Evolutionary conservation across 2,113 vertebrate genomes (phyloP).

Genomic region (Gopherus flavomarginatus): DNA sequence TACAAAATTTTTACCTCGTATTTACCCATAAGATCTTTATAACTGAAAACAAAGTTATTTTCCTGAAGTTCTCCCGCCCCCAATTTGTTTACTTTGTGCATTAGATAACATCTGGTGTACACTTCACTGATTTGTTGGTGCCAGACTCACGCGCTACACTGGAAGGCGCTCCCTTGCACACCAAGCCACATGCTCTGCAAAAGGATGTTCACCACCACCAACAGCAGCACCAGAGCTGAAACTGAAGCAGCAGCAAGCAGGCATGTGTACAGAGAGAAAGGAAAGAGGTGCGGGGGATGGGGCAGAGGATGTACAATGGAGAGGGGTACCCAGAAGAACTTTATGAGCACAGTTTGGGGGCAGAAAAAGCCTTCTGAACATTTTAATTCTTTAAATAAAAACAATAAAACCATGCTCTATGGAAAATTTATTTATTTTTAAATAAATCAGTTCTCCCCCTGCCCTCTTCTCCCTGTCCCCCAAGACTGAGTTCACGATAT

Average conservation of each 20-base stretch:
- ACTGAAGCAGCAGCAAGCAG: not conserved
- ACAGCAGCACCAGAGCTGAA: not conserved
- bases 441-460: not conserved
- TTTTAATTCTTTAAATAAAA: not conserved
- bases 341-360: not conserved
- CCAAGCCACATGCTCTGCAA: not conserved
- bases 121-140: not conserved
- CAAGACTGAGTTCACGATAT: not conserved
- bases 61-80: not conserved
- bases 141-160: not conserved
- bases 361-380: not conserved
- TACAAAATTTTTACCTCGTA: not conserved
- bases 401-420: not conserved
- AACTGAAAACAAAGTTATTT: not conserved
- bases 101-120: not conserved
- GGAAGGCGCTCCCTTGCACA: not conserved
- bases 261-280: not conserved
- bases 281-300: not conserved
- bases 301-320: not conserved
- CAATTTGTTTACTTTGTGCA: not conserved
- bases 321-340: not conserved
- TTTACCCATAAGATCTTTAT: not conserved
- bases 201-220: not conserved
- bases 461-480: not conserved
- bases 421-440: not conserved